phyloP scores from a whole-genome alignment of 2,888 invertebrate species.

The Agrotis segetum region DNA sequence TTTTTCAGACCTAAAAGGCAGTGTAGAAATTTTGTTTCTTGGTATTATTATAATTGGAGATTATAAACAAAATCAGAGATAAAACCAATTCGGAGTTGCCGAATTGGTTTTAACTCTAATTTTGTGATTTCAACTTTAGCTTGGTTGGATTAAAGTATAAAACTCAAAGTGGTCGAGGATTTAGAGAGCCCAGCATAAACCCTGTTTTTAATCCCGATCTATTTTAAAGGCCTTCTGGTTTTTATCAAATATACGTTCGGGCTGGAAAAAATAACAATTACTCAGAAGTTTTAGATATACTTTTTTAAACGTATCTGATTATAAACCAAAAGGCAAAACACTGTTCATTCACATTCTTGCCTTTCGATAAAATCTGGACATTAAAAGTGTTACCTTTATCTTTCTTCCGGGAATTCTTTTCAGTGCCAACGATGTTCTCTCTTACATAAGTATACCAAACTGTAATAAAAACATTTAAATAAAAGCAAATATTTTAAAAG shows the following conservation, averaged over 20 bases:
- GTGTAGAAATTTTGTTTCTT: no score
- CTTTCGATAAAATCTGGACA: slow-evolving; percentile 1
- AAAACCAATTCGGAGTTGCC: no score
- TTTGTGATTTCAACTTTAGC: background rate
- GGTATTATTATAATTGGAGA: no score
- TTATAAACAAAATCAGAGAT: no score
- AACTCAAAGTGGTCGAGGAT: background rate
- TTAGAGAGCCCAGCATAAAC: background rate
- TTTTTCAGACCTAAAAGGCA: no score
- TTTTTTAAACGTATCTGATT: no score
- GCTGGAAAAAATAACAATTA: background rate
- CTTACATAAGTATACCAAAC: no score
- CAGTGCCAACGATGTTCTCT: no score
- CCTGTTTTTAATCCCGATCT: background rate
- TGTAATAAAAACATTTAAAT: no score
- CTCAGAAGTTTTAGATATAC: no score
- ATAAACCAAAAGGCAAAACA: no score
- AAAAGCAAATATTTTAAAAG: no score
- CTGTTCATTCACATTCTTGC: slow-evolving; percentile 5
- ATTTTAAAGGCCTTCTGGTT: background rate
- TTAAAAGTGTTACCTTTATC: slow-evolving; percentile 20
- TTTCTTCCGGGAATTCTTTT: background rate
- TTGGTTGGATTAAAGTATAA: background rate
- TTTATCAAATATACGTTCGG: background rate
- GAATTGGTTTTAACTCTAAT: background rate